Conservation (phyloP, 1,140 invertebrate genomes). For the Drosophila bifasciata region DNA sequence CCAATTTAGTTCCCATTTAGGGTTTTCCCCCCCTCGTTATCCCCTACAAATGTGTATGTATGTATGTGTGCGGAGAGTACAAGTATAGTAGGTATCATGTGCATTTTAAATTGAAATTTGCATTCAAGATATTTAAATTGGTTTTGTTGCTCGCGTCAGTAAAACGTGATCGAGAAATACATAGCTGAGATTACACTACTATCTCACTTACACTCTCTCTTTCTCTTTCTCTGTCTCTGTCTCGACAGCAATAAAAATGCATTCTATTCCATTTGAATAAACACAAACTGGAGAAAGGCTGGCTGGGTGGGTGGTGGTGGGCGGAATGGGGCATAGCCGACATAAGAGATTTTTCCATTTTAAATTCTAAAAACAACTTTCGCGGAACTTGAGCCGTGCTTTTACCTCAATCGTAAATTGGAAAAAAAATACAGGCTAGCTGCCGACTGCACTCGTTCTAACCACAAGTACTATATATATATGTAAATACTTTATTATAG, state of each 20-base stretch:
- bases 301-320: background rate
- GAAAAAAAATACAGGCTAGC: no score
- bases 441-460: no score
- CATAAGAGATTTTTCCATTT: slow-evolving; percentile 19
- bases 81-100: no score
- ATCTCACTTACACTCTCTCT: background rate
- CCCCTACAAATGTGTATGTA: no score
- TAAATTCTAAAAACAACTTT: slow-evolving; percentile 71
- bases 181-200: slow-evolving; percentile 27
- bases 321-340: background rate
- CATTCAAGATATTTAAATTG: slow-evolving; percentile 69
- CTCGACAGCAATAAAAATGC: background rate
- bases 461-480: no score
- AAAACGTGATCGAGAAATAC: slow-evolving; percentile 57
- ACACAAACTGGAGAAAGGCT: slow-evolving; percentile 1
- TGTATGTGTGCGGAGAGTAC: no score
- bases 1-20: slow-evolving; percentile 11
- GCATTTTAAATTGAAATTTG: slow-evolving; percentile 54
- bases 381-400: slow-evolving; percentile 53
- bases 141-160: slow-evolving; percentile 35
- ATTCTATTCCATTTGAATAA: slow-evolving; percentile 12
- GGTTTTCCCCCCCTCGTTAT: slow-evolving; percentile 10
- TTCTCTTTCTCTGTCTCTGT: background rate
- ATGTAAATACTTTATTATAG: no score
- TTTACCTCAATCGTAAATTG: no score